Percentiles rank a stretch among this genome's conserved stretches.
These are phyloP conservation scores for Muscina levida DNA, from an alignment of 2,888 invertebrate species.

Conservation along the genomic window DNA sequence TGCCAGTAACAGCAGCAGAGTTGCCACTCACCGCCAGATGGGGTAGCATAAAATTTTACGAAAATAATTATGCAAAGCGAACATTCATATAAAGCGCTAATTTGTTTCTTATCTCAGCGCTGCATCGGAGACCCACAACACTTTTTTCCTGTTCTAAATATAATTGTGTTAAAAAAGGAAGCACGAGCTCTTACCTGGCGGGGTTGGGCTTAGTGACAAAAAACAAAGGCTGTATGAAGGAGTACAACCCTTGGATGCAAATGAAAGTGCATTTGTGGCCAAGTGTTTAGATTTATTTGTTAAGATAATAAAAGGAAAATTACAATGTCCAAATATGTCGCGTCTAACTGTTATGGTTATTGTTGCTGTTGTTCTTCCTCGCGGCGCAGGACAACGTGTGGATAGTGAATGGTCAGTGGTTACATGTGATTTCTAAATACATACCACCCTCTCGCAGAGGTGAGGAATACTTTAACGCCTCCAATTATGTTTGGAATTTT, in stretches of 20 bases:
- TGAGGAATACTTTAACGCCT: slow-evolving; percentile 70
- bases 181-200: slow-evolving; percentile 15
- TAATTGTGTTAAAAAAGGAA: slow-evolving; percentile 50
- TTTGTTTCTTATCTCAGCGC: slow-evolving; percentile 77
- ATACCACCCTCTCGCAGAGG: slow-evolving; percentile 41
- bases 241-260: slow-evolving; percentile 15
- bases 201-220: too few relatives aligned
- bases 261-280: slow-evolving; percentile 18
- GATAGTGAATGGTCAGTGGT: slow-evolving; percentile 36
- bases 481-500: slow-evolving; percentile 70
- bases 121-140: slow-evolving; percentile 68
- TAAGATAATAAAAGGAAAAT: slow-evolving; percentile 57
- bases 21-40: slow-evolving; percentile 13
- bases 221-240: slow-evolving; percentile 30
- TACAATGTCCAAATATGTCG: slow-evolving; percentile 63
- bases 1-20: too few relatives aligned
- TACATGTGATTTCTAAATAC: slow-evolving; percentile 30
- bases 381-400: background rate
- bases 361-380: background rate
- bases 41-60: slow-evolving; percentile 51
- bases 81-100: slow-evolving; percentile 71
- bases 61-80: slow-evolving; percentile 64
- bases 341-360: slow-evolving; percentile 45
- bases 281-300: slow-evolving; percentile 63
- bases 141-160: slow-evolving; percentile 58